A percentile compares a stretch with the other conserved stretches of the same genome.
These are phyloP conservation scores for Lethocerus indicus DNA, from an alignment of 1,140 invertebrate species.

Conservation along the genomic window DNA sequence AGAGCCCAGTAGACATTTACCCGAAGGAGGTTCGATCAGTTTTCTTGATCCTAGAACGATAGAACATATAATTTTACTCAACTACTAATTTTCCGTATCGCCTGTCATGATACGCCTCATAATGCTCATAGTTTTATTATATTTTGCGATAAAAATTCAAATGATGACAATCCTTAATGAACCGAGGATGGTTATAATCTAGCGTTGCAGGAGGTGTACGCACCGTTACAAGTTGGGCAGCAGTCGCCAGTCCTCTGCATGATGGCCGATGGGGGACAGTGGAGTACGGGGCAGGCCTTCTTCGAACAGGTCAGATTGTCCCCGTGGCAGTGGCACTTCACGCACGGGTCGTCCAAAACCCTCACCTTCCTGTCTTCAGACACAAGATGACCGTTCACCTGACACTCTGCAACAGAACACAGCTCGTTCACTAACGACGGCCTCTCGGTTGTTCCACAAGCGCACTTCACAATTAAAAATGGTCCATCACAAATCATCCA, in stretches of 20 bases:
- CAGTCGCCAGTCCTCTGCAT: constrained; percentile 56
- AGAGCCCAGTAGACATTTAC: constrained; percentile 51
- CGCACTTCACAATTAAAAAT: no score
- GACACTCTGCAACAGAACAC: constrained; percentile 39
- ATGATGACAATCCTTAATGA: no score
- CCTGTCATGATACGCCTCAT: no score
- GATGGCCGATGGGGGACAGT: constrained; percentile 43
- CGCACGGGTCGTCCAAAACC: constrained; percentile 67
- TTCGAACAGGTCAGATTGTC: constrained; percentile 61
- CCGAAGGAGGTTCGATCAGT: constrained; percentile 28
- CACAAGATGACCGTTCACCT: constrained; percentile 46
- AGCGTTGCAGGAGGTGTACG: background rate
- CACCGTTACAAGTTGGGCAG: constrained; percentile 64
- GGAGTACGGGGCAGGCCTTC: constrained; percentile 66
- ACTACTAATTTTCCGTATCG: no score
- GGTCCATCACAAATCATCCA: no score
- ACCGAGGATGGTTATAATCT: no score
- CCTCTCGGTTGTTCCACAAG: no score
- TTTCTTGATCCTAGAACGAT: constrained; percentile 22
- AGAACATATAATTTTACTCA: no score
- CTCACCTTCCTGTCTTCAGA: constrained; percentile 56
- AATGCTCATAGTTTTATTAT: background rate
- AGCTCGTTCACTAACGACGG: no score
- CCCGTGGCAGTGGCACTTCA: constrained; percentile 65
- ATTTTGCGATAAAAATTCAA: no score